These are phyloP conservation scores for Stramonita haemastoma DNA, from an alignment of 2,888 invertebrate genomes.

Conservation along the genomic window DNA sequence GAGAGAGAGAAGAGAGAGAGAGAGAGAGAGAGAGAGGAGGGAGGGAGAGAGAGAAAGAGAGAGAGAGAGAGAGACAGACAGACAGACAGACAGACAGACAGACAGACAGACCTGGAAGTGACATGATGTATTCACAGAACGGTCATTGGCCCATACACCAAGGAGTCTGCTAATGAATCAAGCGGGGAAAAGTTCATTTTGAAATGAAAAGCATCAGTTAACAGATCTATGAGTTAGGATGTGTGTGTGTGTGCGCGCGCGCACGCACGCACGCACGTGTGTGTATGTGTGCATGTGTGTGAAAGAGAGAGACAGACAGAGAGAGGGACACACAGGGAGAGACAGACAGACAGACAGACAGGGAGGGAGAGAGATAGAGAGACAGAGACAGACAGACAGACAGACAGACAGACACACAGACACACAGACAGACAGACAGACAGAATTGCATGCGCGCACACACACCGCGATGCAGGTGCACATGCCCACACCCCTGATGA, in stretches of 20 bases:
- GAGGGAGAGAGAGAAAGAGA: background rate
- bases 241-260: too few relatives aligned
- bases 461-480: too few relatives aligned
- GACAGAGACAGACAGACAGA: conserved; percentile 12
- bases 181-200: too few relatives aligned
- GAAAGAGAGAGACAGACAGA: too few relatives aligned
- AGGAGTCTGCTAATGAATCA: too few relatives aligned
- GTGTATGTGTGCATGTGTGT: too few relatives aligned
- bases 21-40: background rate
- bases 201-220: too few relatives aligned
- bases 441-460: too few relatives aligned
- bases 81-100: background rate
- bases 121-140: background rate
- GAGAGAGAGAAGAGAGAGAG: conserved; percentile 33
- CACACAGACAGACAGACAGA: too few relatives aligned
- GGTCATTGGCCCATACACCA: background rate
- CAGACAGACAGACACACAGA: background rate
- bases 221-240: too few relatives aligned
- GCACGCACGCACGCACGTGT: too few relatives aligned
- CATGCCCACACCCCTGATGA: too few relatives aligned
- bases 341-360: background rate
- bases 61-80: conserved; percentile 19
- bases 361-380: conserved; percentile 1
- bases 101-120: conserved; percentile 3
- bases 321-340: background rate